phyloP scores from a whole-genome alignment of 2,797 vertebrate genomes.

The Phoxinus dragarum region DNA sequence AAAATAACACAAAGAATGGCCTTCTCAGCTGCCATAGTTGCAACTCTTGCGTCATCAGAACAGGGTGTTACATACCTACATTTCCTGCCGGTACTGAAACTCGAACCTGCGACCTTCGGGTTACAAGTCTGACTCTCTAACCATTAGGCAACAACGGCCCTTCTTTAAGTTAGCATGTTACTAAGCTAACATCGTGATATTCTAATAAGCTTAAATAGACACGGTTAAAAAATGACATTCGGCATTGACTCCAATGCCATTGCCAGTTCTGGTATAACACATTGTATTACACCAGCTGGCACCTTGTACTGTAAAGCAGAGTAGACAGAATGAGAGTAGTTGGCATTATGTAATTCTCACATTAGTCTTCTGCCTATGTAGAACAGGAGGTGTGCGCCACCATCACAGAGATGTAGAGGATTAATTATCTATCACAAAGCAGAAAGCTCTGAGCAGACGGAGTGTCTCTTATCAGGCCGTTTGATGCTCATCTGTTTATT shows the following conservation, averaged over 20 bases:
- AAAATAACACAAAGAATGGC: too few species aligned
- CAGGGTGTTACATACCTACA: too few species aligned
- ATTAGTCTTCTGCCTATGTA: conserved; percentile 11
- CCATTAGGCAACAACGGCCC: too few species aligned
- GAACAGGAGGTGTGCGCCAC: not conserved
- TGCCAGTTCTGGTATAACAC: not conserved
- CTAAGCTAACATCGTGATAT: not conserved
- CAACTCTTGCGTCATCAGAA: too few species aligned
- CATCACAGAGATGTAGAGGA: conserved; percentile 5
- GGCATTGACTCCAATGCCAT: not conserved
- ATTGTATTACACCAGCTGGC: not conserved
- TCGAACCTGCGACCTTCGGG: too few species aligned
- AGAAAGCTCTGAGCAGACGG: conserved; percentile 34
- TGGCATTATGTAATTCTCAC: conserved; percentile 38
- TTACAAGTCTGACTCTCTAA: too few species aligned
- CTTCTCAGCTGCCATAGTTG: too few species aligned
- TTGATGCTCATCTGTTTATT: conserved; percentile 31
- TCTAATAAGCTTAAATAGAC: not conserved
- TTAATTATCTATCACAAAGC: conserved; percentile 44
- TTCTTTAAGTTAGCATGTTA: not conserved
- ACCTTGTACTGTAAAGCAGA: conserved; percentile 25
- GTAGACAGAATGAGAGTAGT: conserved; percentile 5
- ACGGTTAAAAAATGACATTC: not conserved
- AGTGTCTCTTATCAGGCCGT: conserved; percentile 32
- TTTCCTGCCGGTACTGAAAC: too few species aligned